Evolutionary conservation across 23 tunicate species (phyloP).

Genomic region (Ciona savignyi): DNA sequence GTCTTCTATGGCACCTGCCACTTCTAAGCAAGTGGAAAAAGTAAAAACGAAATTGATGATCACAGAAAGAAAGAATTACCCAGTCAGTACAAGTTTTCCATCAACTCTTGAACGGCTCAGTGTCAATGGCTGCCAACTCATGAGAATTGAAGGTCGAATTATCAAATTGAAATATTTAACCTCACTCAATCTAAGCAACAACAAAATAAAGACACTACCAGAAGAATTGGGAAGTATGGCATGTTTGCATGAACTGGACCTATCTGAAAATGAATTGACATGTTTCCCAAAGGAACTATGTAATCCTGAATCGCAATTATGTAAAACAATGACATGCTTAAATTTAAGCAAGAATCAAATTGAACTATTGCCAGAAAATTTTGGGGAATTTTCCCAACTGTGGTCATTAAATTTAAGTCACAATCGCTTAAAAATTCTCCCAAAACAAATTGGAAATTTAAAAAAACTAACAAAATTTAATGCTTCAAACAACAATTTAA

Average conservation of each 20-base stretch:
- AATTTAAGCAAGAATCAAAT: conserved; percentile 17
- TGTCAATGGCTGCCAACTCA: conserved; percentile 31
- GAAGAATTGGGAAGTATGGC: conserved; percentile 14
- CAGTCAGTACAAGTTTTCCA: conserved; percentile 38
- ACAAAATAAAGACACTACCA: conserved; percentile 40
- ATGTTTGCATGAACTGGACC: conserved; percentile 7
- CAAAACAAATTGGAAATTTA: conserved; percentile 32
- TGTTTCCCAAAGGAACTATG: conserved; percentile 10
- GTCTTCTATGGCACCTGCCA: conserved; percentile 71
- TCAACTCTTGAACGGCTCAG: conserved; percentile 29
- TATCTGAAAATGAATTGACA: conserved; percentile 10
- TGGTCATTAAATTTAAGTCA: conserved; percentile 31
- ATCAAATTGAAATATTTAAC: conserved; percentile 32
- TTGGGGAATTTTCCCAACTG: conserved; percentile 23
- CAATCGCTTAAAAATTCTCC: conserved; percentile 25
- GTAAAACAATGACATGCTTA: conserved; percentile 8
- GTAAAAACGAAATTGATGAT: conserved; percentile 44
- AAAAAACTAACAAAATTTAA: conserved; percentile 11
- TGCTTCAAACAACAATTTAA: conserved; percentile 30
- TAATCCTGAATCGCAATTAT: neutral
- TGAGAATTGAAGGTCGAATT: conserved; percentile 30
- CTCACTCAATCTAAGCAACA: conserved; percentile 25
- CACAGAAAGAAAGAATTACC: conserved; percentile 31
- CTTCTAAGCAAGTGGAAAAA: conserved; percentile 36
- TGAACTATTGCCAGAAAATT: conserved; percentile 16